These are phyloP conservation scores for Heterochromis multidens DNA, from an alignment of 2,113 vertebrate genomes.

Conservation along the genomic window DNA sequence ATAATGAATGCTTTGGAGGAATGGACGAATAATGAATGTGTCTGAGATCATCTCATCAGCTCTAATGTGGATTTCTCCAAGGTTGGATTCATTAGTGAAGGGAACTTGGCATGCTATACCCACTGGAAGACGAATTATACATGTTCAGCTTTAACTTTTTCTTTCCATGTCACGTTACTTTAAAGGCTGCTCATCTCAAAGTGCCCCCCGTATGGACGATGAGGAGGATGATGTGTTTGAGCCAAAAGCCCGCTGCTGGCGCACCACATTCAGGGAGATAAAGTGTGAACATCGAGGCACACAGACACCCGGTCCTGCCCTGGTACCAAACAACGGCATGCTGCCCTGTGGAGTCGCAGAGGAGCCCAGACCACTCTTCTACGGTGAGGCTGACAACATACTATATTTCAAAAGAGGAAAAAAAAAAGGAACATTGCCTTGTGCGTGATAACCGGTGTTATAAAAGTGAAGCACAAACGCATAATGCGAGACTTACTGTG, in stretches of 20 bases:
- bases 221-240: conserved; percentile 80
- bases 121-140: background rate
- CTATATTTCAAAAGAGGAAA: background rate
- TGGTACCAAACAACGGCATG: conserved; percentile 70
- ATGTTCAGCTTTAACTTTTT: background rate
- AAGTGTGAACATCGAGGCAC: conserved; percentile 74
- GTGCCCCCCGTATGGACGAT: conserved; percentile 76
- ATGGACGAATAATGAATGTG: conserved; percentile 20
- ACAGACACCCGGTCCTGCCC: conserved; percentile 71
- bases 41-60: conserved; percentile 50
- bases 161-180: background rate
- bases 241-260: conserved; percentile 61
- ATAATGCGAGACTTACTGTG: conserved; percentile 19
- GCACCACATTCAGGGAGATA: conserved; percentile 70
- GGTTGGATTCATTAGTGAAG: conserved; percentile 1
- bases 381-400: conserved; percentile 65
- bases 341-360: conserved; percentile 72
- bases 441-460: conserved; percentile 39
- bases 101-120: background rate
- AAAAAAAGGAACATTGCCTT: conserved; percentile 18
- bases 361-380: conserved; percentile 77
- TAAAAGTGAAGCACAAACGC: conserved; percentile 38
- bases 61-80: conserved; percentile 5
- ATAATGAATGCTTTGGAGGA: conserved; percentile 31
- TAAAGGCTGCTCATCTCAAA: conserved; percentile 52